Evolutionary conservation across 2,797 vertebrate genomes (phyloP).

Genomic region (Microctenopoma stevenorrisi): DNA sequence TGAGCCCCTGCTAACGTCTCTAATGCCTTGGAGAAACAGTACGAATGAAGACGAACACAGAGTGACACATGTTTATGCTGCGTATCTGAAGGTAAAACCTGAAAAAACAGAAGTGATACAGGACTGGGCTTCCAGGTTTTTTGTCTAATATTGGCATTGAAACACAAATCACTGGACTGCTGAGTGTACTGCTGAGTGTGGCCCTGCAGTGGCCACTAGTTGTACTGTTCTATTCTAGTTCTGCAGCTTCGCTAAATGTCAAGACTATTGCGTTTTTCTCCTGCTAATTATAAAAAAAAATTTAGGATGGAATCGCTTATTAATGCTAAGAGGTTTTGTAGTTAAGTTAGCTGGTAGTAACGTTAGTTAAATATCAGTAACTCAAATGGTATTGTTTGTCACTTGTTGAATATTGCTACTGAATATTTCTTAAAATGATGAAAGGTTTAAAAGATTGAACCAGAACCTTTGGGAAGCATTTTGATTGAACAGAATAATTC

Average conservation of each 20-base stretch:
- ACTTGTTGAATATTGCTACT: conserved; percentile 71
- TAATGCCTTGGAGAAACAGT: conserved; percentile 35
- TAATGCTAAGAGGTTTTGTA: conserved; percentile 36
- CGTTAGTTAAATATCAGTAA: conserved; percentile 67
- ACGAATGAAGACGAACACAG: conserved; percentile 37
- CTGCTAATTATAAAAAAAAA: conserved; percentile 43
- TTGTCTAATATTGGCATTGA: conserved; percentile 51
- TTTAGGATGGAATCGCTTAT: conserved; percentile 34
- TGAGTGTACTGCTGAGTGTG: conserved; percentile 58
- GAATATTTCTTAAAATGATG: conserved; percentile 65
- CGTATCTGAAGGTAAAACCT: conserved; percentile 52
- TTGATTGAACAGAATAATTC: conserved; percentile 51
- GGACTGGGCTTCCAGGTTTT: conserved; percentile 69
- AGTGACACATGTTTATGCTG: conserved; percentile 62
- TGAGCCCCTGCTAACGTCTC: conserved; percentile 37
- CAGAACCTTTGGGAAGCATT: conserved; percentile 43
- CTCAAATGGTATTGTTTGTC: conserved; percentile 63
- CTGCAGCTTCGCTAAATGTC: conserved; percentile 67
- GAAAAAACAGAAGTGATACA: conserved; percentile 29
- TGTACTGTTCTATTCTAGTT: conserved; percentile 67
- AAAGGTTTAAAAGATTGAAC: conserved; percentile 46
- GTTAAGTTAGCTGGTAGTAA: conserved; percentile 64
- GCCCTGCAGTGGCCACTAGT: conserved; percentile 72
- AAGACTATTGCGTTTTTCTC: conserved; percentile 51
- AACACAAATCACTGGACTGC: conserved; percentile 67